Conservation (phyloP, 1,140 invertebrate species). For the Babylonia areolata region DNA sequence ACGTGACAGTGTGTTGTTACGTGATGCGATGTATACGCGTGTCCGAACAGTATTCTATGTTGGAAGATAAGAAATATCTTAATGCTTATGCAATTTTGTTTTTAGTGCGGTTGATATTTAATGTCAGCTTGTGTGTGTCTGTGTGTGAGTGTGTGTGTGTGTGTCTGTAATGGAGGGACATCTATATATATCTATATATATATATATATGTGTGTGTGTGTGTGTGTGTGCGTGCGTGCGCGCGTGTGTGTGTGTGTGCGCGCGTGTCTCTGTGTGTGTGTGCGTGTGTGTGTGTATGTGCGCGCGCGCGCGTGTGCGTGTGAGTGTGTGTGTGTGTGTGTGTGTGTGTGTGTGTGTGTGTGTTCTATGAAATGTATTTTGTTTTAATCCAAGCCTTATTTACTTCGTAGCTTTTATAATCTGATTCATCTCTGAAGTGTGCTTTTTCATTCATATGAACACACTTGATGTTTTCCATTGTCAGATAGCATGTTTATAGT, state of each 20-base stretch:
- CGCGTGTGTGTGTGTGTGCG: not conserved
- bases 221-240: constrained; percentile 5
- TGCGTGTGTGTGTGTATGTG: constrained; percentile 2
- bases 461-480: too few species aligned
- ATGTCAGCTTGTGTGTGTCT: not conserved
- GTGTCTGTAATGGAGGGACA: too few species aligned
- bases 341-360: not conserved
- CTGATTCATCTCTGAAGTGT: too few species aligned
- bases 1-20: not conserved
- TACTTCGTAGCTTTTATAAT: too few species aligned
- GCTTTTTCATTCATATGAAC: too few species aligned
- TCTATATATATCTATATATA: too few species aligned
- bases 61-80: too few species aligned
- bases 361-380: too few species aligned
- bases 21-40: not conserved
- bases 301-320: not conserved
- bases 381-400: too few species aligned
- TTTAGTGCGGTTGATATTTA: too few species aligned
- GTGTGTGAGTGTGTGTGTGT: not conserved
- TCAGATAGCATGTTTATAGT: not conserved
- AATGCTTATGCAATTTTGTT: too few species aligned
- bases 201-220: not conserved
- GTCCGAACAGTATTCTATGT: not conserved
- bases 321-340: not conserved
- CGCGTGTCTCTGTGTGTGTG: not conserved